Base-by-base conservation (phyloP, 2,797 vertebrate genomes). In the Peromyscus aztecus region DNA sequence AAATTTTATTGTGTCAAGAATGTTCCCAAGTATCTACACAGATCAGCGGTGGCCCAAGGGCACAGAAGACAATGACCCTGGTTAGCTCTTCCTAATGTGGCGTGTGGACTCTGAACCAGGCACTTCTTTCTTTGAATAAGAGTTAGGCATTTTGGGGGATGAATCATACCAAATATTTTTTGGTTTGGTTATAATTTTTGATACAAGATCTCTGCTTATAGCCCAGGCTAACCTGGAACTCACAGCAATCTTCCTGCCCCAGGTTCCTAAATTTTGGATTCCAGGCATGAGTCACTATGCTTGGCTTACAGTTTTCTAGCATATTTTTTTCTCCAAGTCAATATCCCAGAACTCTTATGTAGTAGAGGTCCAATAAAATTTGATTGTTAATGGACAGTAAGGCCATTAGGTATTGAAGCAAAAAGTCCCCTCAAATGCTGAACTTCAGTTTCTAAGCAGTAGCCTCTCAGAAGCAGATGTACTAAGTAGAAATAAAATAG, bases 371-470 rank as follows among this genome's bases (percentile, higher is more conserved):
- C 14, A 87, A 57, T 49, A 63, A 55, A 89, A 59, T 92, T 80
- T 77, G 2, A 81, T 89, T 76, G 6, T 63, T 78, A 90, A 91
- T 40, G 89, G 52, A 65, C 63, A 37, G 6, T 59, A 90, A 81
- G 3, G n/a, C 59, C 52, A 80, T n/a, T 63, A 31, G n/a, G 31
- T n/a, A 65, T 4, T 40, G 14, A 27, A 95, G 17, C 43, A 95
- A 84, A 96, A 90, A 81, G 12, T 85, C 31, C 89, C 13, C 76
- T 85, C 76, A 92, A 86, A 93, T 61, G 65, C 7, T 6, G 59
- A 89, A 87, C 27, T 73, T 46, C 27, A 14, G 2, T 61, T 94
- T 65, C 80, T 87, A 34, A 90, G 93, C 81, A 21, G 5, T 24
- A 31, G 3, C 23, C 43, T 75, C 46, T 21, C 23, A 29, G 19